Evolutionary conservation across 2,797 vertebrate species (phyloP).

Genomic region (Enteromius treurensis): DNA sequence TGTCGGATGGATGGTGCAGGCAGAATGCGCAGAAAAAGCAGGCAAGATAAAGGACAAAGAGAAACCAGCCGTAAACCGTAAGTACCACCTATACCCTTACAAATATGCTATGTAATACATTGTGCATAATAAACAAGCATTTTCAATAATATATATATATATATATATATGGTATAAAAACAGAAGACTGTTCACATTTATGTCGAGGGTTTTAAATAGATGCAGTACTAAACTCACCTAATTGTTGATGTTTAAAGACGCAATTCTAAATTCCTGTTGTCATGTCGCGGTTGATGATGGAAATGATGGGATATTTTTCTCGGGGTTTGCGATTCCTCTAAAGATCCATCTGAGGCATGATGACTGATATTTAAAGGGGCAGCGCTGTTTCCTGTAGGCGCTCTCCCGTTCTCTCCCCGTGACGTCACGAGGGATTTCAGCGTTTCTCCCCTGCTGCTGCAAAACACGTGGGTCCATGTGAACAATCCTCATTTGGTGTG

Average conservation of each 20-base stretch:
- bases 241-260: constrained; percentile 42
- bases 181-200: not conserved
- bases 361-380: constrained; percentile 62
- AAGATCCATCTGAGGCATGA: constrained; percentile 55
- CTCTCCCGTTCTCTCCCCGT: constrained; percentile 48
- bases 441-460: constrained; percentile 33
- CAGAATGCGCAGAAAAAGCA: constrained; percentile 38
- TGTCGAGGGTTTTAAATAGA: not conserved
- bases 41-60: constrained; percentile 26
- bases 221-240: constrained; percentile 52
- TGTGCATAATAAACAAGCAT: not conserved
- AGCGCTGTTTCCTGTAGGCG: constrained; percentile 44
- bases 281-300: constrained; percentile 53
- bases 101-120: not conserved
- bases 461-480: constrained; percentile 18
- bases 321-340: constrained; percentile 51
- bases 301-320: constrained; percentile 9
- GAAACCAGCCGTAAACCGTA: constrained; percentile 29
- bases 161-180: not conserved
- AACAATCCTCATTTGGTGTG: not conserved
- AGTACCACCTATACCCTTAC: constrained; percentile 30
- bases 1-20: constrained; percentile 35
- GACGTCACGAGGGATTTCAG: constrained; percentile 65
- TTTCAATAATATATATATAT: not conserved
- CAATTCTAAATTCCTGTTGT: constrained; percentile 58